phyloP scores from a whole-genome alignment of 2,113 vertebrate species.

The Halcyon malimbica region DNA sequence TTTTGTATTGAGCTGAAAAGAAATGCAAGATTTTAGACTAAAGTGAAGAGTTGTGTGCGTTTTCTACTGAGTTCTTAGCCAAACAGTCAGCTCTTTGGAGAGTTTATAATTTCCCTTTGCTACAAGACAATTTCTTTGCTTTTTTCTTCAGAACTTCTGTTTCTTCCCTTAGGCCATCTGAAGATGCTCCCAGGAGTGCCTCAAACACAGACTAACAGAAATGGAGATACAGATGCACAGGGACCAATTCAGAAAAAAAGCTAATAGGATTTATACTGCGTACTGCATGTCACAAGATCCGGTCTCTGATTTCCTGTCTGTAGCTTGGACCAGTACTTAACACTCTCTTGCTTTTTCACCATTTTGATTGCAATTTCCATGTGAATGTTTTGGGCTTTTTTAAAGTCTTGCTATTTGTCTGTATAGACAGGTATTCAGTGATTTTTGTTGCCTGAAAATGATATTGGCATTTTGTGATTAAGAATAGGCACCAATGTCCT shows the following conservation, averaged over 20 bases:
- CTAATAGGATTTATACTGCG: neutral
- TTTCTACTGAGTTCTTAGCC: neutral
- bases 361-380: neutral
- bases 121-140: neutral
- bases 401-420: neutral
- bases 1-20: neutral
- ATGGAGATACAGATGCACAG: neutral
- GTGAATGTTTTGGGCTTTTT: neutral
- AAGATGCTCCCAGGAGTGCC: neutral
- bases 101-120: neutral
- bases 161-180: neutral
- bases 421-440: neutral
- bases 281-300: neutral
- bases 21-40: neutral
- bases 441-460: neutral
- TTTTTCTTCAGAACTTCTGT: neutral
- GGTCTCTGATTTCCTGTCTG: neutral
- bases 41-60: neutral
- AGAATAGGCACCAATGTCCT: neutral
- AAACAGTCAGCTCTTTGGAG: neutral
- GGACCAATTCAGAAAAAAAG: neutral
- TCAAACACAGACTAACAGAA: neutral
- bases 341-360: neutral
- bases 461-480: neutral
- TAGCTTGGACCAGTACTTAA: neutral